Base-by-base conservation (phyloP, 2,113 vertebrate genomes). In the Xenopus borealis region DNA sequence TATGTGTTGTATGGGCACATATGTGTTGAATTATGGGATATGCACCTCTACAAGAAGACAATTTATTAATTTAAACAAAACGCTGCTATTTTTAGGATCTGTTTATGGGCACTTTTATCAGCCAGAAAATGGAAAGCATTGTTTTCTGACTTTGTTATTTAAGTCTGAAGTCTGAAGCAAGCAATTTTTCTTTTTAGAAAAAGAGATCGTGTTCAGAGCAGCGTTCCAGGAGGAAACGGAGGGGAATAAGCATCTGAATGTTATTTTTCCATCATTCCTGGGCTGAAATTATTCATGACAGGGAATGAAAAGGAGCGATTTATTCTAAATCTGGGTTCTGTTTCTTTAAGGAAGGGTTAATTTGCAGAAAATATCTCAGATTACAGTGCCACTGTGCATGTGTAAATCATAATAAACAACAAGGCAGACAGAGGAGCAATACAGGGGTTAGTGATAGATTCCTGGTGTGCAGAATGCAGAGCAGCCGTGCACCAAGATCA, bases 271-370 rank as follows among this genome's bases (percentile, higher is more conserved):
- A 68, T 75, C 64, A 75, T 27, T n/a, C 13, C 55, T 18, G 45
- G 9, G 40, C 53, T 18, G 55, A 67, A 74, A 74, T 74, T 59
- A 67, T 67, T 74, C 64, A 57, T 67, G 71, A 73, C 71, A 66
- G 45, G 65, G 62, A 73, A 73, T 73, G 44, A 68, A 50, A 75
- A 75, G 65, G 55, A 68, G n/a, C 55, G 19, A 75, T 68, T 75
- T 75, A 75, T 75, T 19, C 19, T 27, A 19, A 67, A 12, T 2
- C 53, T 9, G 19, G 19, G 45, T 23, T 58, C 40, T 47, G 40
- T 61, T 57, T 47, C 62, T 73, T 58, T 59, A 57, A 74, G 72
- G 44, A 66, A 67, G 72, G 62, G 62, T 73, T 73, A 73, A 73
- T 58, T 27, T 23, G 72, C 12, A 23, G 52, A 45, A 61, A 30